These are phyloP conservation scores for Sigmodon hispidus DNA, from an alignment of 2,113 vertebrate species.

Conservation along the genomic window DNA sequence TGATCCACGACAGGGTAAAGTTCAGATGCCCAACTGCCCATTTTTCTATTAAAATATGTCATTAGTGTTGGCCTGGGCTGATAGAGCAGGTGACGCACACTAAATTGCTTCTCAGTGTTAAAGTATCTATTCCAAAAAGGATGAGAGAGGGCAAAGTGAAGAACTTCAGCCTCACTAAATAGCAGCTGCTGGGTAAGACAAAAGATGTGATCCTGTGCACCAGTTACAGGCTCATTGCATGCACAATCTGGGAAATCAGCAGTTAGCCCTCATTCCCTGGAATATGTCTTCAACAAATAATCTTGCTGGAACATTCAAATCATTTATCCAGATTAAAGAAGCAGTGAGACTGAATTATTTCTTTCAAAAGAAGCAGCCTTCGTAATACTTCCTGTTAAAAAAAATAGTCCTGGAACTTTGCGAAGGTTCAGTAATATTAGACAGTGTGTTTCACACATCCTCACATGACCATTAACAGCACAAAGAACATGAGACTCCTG, in stretches of 20 bases:
- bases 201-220: slow-evolving; percentile 27
- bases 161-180: background rate
- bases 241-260: background rate
- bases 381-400: background rate
- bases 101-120: slow-evolving; percentile 52
- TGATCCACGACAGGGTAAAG: slow-evolving; percentile 68
- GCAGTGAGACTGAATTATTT: background rate
- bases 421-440: background rate
- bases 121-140: slow-evolving; percentile 45
- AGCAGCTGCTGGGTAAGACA: slow-evolving; percentile 15
- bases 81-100: slow-evolving; percentile 46
- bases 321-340: slow-evolving; percentile 27
- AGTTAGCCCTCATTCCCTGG: background rate
- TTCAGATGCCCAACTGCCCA: slow-evolving; percentile 73
- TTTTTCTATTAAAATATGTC: slow-evolving; percentile 82
- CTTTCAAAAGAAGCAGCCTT: background rate
- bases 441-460: background rate
- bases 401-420: slow-evolving; percentile 7
- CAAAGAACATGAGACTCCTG: background rate
- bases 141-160: slow-evolving; percentile 41
- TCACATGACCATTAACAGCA: background rate
- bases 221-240: background rate
- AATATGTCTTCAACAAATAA: background rate
- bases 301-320: background rate
- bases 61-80: slow-evolving; percentile 63